Evolutionary conservation across 2,113 vertebrate species (phyloP), one percentile per base, ranked within the genome.

Genomic region (Sturnira hondurensis): DNA sequence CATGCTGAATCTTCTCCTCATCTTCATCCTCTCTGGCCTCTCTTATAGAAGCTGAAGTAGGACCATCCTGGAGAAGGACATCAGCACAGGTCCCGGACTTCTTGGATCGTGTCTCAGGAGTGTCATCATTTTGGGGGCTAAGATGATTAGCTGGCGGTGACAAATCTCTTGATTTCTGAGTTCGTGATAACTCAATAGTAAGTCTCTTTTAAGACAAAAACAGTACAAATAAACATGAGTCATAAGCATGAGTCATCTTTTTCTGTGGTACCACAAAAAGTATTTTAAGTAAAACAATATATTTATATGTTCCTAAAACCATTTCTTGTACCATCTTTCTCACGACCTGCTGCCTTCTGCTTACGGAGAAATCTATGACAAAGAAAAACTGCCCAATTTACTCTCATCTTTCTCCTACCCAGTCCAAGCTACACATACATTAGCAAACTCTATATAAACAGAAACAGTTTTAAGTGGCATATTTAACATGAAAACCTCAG

Each of bases 131-230:
- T 80, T 99, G 98, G 41, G 99, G 98, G 15, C 99, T 99, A 17
- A 98, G 98, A 92, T 99, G 99, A 93, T 98, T 98, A 97, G 99
- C 99, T 22, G 99, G 99, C 22, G 99, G 99, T 13, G 99, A 99
- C 77, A 99, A 98, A 96, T 99, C 99, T 82, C 99, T 99, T 2
- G 99, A 99, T 61, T 99, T 99, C 98, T 99, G 99, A 81, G 98
- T 99, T 83, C 99, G 98, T 94, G 99, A 99, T 89, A 99, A 98
- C 43, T 99, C 99, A n/a, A 99, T 99, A 3, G 99, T 99, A 82
- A 99, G 98, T 85, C 99, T 99, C 99, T 99, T 96, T 70, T 97
- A 97, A 96, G 97, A 97, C 41, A 97, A 58, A 89, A 97, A 92
- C 0, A 95, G 81, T 38, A 96, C 0, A 81, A 76, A 95, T 47